Evolutionary conservation across 2,888 invertebrate genomes (phyloP), one percentile per base, ranked within the genome.

Genomic region (Aspidapion aeneum): DNA sequence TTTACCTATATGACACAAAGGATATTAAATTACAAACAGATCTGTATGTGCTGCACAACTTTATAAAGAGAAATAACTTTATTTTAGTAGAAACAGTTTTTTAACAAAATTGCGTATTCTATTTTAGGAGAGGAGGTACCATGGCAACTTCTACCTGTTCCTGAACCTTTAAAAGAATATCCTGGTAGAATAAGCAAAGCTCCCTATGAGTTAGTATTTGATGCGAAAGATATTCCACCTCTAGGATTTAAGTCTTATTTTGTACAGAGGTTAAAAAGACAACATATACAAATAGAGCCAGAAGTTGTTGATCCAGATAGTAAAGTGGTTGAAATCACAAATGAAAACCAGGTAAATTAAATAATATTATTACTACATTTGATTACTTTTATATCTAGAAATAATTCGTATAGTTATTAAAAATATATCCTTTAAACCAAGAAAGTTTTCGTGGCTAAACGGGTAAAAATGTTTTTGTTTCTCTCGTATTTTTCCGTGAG

Each of bases 161-260:
- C 5, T 18, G n/a, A 52, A 52, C 17, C 17, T 19, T 7, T 52
- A 18, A 5, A 5, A 52, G 3, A 9, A 9, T 18, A 18, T 52
- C 88, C 0, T 0, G 90, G 89, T 49, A 80, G 94, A 48, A 61
- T 73, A 0, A 89, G 90, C 1, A 74, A 70, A 1, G 90, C 93
- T 0, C 55, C 63, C 0, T 82, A 85, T 70, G 92, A 94, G 70
- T 76, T 94, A 0, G 82, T 92, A 0, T 94, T 94, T 75, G 73
- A 83, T 16, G 89, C 89, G 0, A 74, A 79, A 9, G 76, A 86
- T 1, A 74, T 91, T 7, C 89, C 91, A 0, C 80, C 91, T 0
- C 75, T 90, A 0, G 90, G 92, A 0, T 86, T 86, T 68, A 86
- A 85, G 71, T 83, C 87, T 0, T 89, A 83, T 68, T 87, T 84